Evolutionary conservation across 1,140 invertebrate genomes (phyloP), one percentile per base, ranked within the genome.

Genomic region (Rhagoletis pomonella): DNA sequence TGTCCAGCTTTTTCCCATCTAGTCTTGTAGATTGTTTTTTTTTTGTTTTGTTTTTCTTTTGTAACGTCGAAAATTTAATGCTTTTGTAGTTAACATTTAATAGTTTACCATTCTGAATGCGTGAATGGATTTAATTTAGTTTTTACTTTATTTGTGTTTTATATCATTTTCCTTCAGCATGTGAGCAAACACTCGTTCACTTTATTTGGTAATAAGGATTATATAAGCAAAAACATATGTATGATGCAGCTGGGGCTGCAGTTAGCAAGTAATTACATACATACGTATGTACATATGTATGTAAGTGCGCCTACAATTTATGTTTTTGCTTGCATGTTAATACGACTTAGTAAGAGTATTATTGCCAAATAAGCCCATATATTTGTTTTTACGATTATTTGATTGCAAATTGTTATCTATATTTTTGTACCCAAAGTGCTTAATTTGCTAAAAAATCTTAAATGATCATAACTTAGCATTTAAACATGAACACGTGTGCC

Each of bases 51-150:
- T 59, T 6, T 14, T 69, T 2, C 17, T 69, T 73, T 47, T 4
- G 67, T 73, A 12, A 42, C 42, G 65, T 44, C 42, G 65, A 69
- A 69, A 29, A 69, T 47, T 73, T 73, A 47, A 73, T 73, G 67
- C 42, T 1, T 73, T 73, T 73, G 42, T 17, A 44, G 67, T 73
- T n/a, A 73, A 42, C 67, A 47, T 73, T 73, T 73, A 39, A 73
- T 73, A 73, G 67, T 47, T 73, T 39, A 4, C 14, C 67, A 73
- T 47, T 81, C 47, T 50, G 47, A 58, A 81, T 55, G 73, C n/a
- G 73, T 81, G 47, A 81, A 81, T 81, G 73, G 73, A 29, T 81
- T 81, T 55, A 55, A 10, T 81, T 14, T 81, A 55, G 39, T 1
- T 7, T 44, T 55, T 55, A 9, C 55, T 50, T 55, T 81, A 29